Conservation (phyloP, 2,113 vertebrate genomes). For the Tyrannus savana region DNA sequence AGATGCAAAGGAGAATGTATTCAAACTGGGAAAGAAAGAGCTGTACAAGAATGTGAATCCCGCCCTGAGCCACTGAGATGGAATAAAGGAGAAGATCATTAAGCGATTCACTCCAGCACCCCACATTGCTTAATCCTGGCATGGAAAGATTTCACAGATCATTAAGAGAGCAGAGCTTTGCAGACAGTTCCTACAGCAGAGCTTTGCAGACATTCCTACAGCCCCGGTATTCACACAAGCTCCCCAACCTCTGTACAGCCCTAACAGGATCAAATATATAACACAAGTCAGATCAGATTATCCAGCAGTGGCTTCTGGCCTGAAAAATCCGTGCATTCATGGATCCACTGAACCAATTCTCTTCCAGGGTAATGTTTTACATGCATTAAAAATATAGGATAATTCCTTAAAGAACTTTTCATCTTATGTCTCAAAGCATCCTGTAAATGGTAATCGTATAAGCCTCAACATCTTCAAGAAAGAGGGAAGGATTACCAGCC, state of each 20-base stretch:
- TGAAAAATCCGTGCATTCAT: neutral
- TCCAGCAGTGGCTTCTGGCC: neutral
- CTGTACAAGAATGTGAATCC: constrained; percentile 3
- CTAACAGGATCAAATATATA: neutral
- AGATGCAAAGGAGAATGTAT: constrained; percentile 35
- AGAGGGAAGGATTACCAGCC: neutral
- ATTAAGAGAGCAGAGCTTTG: neutral
- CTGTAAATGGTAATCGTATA: neutral
- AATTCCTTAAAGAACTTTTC: neutral
- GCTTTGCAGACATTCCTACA: neutral
- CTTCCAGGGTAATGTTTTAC: neutral
- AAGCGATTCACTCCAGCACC: constrained; percentile 2
- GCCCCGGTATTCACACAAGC: neutral
- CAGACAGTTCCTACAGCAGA: neutral
- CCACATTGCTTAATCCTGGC: constrained; percentile 2
- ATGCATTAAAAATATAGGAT: neutral
- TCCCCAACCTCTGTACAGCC: neutral
- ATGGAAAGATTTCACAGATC: neutral
- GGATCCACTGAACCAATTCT: neutral
- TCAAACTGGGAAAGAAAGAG: neutral
- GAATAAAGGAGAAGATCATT: constrained; percentile 36
- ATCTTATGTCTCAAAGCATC: neutral
- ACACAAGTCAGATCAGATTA: neutral
- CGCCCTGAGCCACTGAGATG: neutral
- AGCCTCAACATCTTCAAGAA: neutral